These are phyloP conservation scores for Perodicticus potto DNA, from an alignment of 2,797 vertebrate genomes.

Conservation along the genomic window DNA sequence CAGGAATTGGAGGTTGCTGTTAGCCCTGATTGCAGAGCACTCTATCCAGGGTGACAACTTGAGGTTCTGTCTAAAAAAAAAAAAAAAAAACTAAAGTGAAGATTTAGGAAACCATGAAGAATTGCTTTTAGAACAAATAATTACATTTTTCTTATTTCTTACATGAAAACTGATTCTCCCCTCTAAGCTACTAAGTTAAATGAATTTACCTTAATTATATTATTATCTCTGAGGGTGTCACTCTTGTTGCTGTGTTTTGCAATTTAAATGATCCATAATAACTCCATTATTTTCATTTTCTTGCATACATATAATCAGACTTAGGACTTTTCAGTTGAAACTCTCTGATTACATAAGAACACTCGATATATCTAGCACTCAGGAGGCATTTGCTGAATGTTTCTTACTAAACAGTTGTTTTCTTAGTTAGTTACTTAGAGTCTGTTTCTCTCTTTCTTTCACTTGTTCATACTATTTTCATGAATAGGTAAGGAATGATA, in stretches of 20 bases:
- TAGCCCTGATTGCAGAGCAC: too few relatives aligned
- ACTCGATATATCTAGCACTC: too few relatives aligned
- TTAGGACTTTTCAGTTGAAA: neutral
- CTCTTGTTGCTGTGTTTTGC: neutral
- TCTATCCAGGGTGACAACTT: too few relatives aligned
- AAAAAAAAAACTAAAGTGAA: neutral
- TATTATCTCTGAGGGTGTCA: constrained; percentile 26
- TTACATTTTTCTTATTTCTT: constrained; percentile 41
- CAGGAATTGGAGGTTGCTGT: too few relatives aligned
- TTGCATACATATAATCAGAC: neutral
- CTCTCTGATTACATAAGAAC: neutral
- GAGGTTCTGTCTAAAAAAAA: too few relatives aligned
- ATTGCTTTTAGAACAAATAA: neutral
- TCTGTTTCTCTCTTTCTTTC: neutral
- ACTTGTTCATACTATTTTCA: neutral
- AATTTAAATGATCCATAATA: neutral
- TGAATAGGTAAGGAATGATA: neutral
- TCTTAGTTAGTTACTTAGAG: neutral
- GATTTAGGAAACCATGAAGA: constrained; percentile 2
- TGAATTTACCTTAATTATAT: constrained; percentile 23
- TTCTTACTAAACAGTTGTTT: neutral
- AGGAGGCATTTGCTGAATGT: neutral
- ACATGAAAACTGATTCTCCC: constrained; percentile 22
- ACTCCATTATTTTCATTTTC: neutral
- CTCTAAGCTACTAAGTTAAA: neutral